Evolutionary conservation across 1,140 invertebrate genomes (phyloP), one percentile per base, ranked within the genome.

Genomic region (Euschistus heros): DNA sequence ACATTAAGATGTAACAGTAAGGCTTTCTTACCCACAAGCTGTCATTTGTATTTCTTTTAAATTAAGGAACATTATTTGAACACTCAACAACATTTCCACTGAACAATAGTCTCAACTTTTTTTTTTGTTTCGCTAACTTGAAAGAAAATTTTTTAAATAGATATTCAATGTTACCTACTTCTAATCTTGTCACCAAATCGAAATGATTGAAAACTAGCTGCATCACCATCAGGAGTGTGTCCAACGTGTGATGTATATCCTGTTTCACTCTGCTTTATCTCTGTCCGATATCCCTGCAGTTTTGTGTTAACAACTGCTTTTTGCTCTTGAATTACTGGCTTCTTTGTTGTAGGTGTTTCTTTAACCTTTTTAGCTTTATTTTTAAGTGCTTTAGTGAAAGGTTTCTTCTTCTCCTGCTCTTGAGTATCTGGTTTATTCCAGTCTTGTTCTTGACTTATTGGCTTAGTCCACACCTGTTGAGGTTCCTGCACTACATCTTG

Each of bases 191-290:
- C 47, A 8, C 54, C 54, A 15, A 57, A 57, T 4, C 54, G 18
- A 2, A 57, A 22, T 8, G 54, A 57, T 22, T 57, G 54, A 26
- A 24, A 57, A 15, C 54, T 57, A 8, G 54, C 22, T 15, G 54
- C 20, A 24, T 57, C 54, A 3, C 54, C 54, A 15, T 22, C 54
- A 14, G 54, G 22, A 15, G 18, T 57, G 54, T 57, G 54, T 10
- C 54, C 54, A 7, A 57, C 54, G 15, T 57, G 54, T 27, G 54
- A 57, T 4, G 54, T 24, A 26, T 57, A 57, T 20, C 54, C 24
- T 15, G 24, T 10, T 20, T 8, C 15, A 22, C 47, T 50, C 10
- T 50, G 47, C 1, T 7, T 20, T 18, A 18, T 22, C n/a, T 50
- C 47, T 22, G 20, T 20, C 0, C 54, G 18, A 6, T 4, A 17